A percentile compares a stretch with the other conserved stretches of the same genome.
These are phyloP conservation scores for Scomberomorus guttatus DNA, from an alignment of 2,797 vertebrate species.

Conservation along the genomic window DNA sequence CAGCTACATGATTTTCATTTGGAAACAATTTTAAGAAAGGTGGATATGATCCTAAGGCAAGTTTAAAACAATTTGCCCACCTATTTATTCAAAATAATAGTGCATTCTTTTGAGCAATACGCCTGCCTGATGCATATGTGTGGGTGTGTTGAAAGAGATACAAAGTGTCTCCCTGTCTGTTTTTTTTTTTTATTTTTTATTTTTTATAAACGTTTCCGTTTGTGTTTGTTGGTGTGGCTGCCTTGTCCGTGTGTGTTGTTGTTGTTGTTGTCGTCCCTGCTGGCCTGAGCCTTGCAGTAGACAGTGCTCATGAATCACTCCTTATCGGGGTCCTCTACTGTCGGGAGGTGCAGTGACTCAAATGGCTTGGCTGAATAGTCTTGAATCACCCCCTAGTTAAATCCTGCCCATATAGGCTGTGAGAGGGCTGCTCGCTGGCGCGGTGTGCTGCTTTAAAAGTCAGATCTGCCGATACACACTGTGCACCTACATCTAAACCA, in stretches of 20 bases:
- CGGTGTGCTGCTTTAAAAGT: slow-evolving; percentile 68
- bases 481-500: slow-evolving; percentile 67
- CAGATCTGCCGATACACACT: slow-evolving; percentile 75
- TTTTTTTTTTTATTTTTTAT: neutral
- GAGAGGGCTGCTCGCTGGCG: slow-evolving; percentile 41
- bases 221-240: slow-evolving; percentile 28
- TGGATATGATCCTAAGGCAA: slow-evolving; percentile 26
- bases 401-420: slow-evolving; percentile 46
- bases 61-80: neutral
- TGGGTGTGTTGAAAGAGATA: slow-evolving; percentile 2
- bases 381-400: slow-evolving; percentile 69
- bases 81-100: neutral
- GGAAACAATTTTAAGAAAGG: slow-evolving; percentile 2
- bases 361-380: slow-evolving; percentile 52
- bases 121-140: neutral
- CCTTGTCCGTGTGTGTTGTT: slow-evolving; percentile 17
- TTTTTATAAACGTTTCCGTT: neutral
- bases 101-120: neutral
- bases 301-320: slow-evolving; percentile 68
- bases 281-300: slow-evolving; percentile 35
- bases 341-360: slow-evolving; percentile 65
- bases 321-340: slow-evolving; percentile 57
- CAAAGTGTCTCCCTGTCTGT: slow-evolving; percentile 1
- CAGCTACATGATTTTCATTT: slow-evolving; percentile 26
- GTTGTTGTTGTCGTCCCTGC: slow-evolving; percentile 23